These are phyloP conservation scores for Plectropomus leopardus DNA, from an alignment of 2,113 vertebrate genomes.

Conservation along the genomic window DNA sequence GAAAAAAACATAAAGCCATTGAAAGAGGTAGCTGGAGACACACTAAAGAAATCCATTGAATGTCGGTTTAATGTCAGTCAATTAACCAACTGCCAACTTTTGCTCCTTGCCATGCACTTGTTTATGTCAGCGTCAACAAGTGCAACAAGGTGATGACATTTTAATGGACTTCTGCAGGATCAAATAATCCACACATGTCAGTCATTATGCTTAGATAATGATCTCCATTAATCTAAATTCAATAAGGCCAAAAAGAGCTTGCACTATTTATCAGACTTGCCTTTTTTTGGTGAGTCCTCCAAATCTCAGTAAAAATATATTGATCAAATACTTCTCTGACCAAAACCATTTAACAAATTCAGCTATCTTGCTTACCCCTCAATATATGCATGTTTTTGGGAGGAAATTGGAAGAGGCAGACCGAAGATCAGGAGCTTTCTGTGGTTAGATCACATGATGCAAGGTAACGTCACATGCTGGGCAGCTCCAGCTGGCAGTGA, in stretches of 20 bases:
- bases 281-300: neutral
- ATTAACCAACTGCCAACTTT: neutral
- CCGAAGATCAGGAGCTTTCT: neutral
- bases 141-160: constrained; percentile 8
- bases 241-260: neutral
- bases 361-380: neutral
- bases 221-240: constrained; percentile 21
- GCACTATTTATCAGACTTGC: neutral
- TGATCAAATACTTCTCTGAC: neutral
- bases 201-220: constrained; percentile 11
- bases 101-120: neutral
- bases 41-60: neutral
- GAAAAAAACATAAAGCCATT: neutral
- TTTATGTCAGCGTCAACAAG: constrained; percentile 11
- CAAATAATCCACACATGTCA: neutral
- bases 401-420: neutral
- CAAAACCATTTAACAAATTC: neutral
- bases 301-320: neutral
- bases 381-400: neutral
- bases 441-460: neutral
- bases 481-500: neutral
- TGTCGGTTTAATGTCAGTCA: neutral
- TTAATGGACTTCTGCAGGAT: constrained; percentile 19
- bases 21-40: neutral
- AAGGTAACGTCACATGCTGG: neutral